Percentiles rank a stretch among this genome's conserved stretches.
Evolutionary conservation across 1,140 invertebrate species (phyloP).

Genomic region (Drosophila ironensis): DNA sequence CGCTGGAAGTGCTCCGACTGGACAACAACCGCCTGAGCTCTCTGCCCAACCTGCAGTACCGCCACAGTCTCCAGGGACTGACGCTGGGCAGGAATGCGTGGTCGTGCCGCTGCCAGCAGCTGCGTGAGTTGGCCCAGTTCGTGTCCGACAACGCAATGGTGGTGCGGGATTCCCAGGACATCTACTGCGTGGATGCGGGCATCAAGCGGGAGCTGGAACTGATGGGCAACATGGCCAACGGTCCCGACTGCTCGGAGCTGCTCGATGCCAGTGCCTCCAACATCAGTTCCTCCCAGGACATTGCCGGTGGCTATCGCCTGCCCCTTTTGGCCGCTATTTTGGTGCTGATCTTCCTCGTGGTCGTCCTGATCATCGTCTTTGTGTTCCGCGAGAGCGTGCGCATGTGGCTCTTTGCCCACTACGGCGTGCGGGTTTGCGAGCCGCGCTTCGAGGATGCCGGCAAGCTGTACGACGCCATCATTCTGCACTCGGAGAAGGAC

Average conservation of each 20-base stretch:
- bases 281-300: constrained; percentile 87
- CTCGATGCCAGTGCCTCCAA: constrained; percentile 87
- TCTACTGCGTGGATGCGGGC: constrained; percentile 91
- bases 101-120: constrained; percentile 94
- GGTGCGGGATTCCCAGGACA: constrained; percentile 88
- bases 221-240: constrained; percentile 82
- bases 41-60: constrained; percentile 75
- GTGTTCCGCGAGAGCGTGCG: constrained; percentile 92
- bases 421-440: constrained; percentile 90
- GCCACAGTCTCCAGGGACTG: constrained; percentile 86
- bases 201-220: constrained; percentile 89
- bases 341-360: constrained; percentile 88
- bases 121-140: constrained; percentile 92
- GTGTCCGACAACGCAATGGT: constrained; percentile 90
- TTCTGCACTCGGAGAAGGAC: constrained; percentile 96
- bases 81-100: constrained; percentile 92
- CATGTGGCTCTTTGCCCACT: constrained; percentile 94
- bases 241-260: constrained; percentile 81
- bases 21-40: constrained; percentile 91
- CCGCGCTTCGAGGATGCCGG: constrained; percentile 88
- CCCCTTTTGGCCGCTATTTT: constrained; percentile 90
- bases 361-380: constrained; percentile 89
- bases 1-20: constrained; percentile 90
- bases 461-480: constrained; percentile 95
- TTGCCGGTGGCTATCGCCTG: constrained; percentile 87